Conservation (phyloP, 2,113 vertebrate species). For the Phalacrocorax aristotelis region DNA sequence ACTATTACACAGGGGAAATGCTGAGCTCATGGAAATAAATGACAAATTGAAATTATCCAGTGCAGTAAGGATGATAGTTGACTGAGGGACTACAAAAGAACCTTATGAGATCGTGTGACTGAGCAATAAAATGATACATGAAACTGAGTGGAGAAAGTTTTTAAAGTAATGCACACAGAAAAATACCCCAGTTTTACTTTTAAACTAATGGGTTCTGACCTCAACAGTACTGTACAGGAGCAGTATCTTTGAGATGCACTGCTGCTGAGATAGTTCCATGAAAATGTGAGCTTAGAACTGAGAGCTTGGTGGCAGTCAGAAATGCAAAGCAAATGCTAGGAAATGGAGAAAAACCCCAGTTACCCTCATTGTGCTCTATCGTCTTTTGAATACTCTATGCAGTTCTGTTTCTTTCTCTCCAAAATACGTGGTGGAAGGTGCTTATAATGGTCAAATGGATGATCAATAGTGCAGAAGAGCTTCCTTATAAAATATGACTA, state of each 20-base stretch:
- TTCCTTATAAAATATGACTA: background rate
- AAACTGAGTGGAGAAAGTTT: background rate
- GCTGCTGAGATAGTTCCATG: background rate
- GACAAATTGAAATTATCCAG: background rate
- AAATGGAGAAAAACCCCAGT: rapidly evolving
- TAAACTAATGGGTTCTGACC: background rate
- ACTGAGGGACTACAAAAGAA: background rate
- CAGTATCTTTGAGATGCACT: background rate
- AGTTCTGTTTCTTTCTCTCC: background rate
- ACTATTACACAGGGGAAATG: background rate
- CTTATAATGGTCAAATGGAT: background rate
- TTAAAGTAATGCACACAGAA: background rate
- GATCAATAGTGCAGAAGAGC: background rate
- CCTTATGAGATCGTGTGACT: background rate
- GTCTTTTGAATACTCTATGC: background rate
- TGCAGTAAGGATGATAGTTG: background rate
- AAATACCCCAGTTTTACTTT: background rate
- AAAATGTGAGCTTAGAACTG: background rate
- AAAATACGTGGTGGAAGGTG: background rate
- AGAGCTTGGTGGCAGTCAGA: background rate
- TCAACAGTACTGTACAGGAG: background rate
- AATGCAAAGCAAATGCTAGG: background rate
- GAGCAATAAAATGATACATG: background rate
- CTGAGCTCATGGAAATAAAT: background rate
- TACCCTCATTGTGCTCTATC: background rate